Conservation (phyloP, 92 coral and sea anemone genomes). For the Actinernus sp. region DNA sequence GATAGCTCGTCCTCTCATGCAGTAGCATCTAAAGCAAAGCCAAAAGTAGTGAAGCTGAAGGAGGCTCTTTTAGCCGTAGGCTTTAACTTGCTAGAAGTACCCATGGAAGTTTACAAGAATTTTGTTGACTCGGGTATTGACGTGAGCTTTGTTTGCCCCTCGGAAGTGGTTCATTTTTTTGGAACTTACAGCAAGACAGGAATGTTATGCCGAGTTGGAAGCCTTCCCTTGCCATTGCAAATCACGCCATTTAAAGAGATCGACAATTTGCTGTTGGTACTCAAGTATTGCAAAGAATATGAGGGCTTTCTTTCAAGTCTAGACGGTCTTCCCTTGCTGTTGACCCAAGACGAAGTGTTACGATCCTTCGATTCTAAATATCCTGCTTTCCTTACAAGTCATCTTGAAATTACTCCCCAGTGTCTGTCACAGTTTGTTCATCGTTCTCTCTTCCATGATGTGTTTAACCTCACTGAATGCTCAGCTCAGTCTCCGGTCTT, state of each 20-base stretch:
- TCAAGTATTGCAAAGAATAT: conserved; percentile 65
- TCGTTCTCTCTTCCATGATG: neutral
- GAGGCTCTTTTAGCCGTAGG: conserved; percentile 57
- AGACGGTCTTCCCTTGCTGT: conserved; percentile 80
- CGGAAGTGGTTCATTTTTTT: conserved; percentile 50
- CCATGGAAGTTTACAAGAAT: conserved; percentile 19
- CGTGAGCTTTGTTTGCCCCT: conserved; percentile 23
- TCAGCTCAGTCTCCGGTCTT: conserved; percentile 2
- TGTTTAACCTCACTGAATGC: neutral
- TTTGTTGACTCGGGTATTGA: conserved; percentile 37
- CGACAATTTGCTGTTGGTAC: conserved; percentile 9
- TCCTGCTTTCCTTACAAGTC: conserved; percentile 54
- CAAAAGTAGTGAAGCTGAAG: neutral
- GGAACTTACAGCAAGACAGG: conserved; percentile 14
- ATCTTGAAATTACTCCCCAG: conserved; percentile 55
- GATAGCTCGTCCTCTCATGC: no score
- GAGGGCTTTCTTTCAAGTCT: conserved; percentile 48
- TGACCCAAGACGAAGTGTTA: conserved; percentile 74
- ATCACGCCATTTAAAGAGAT: conserved; percentile 40
- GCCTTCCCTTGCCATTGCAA: conserved; percentile 27
- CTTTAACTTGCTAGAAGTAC: conserved; percentile 62
- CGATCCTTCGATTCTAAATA: conserved; percentile 26
- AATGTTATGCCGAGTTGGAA: conserved; percentile 34
- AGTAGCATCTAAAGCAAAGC: neutral
- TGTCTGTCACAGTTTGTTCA: conserved; percentile 62